A percentile compares a stretch with the other conserved stretches of the same genome.
Conservation (phyloP, 64 coral and sea anemone genomes). For the Stichodactyla mertensii region DNA sequence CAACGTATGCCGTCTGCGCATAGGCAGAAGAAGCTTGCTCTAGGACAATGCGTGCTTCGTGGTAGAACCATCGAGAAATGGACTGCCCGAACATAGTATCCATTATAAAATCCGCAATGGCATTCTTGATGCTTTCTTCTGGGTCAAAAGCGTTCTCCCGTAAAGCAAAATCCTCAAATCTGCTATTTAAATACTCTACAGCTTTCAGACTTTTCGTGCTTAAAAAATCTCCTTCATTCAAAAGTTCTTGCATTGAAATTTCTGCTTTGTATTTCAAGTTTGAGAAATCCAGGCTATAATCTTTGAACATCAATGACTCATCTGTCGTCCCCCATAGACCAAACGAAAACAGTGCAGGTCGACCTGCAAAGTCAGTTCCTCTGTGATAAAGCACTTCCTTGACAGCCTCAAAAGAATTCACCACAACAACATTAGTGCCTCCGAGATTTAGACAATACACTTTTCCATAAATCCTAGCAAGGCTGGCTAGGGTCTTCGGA, state of each 20-base stretch:
- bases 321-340: not conserved
- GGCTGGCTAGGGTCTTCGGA: not conserved
- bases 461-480: conserved; percentile 1
- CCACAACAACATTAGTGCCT: not conserved
- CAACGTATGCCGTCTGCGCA: not conserved
- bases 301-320: not conserved
- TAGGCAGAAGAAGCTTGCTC: not conserved
- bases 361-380: conserved; percentile 5
- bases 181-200: not conserved
- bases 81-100: not conserved
- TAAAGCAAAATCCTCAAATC: not conserved
- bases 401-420: conserved; percentile 3
- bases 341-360: conserved; percentile 21
- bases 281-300: conserved; percentile 1
- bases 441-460: conserved; percentile 10
- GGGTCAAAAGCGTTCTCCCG: not conserved
- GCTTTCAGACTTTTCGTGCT: not conserved
- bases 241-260: conserved; percentile 19
- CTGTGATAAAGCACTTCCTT: conserved; percentile 17
- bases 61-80: not conserved
- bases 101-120: conserved; percentile 25
- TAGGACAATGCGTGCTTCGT: conserved; percentile 10
- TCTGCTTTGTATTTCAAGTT: conserved; percentile 7
- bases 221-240: not conserved
- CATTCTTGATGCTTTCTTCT: not conserved